A percentile compares a stretch with the other conserved stretches of the same genome.
phyloP scores from a whole-genome alignment of 1,140 invertebrate genomes.

The Aphelenchoides fujianensis region DNA sequence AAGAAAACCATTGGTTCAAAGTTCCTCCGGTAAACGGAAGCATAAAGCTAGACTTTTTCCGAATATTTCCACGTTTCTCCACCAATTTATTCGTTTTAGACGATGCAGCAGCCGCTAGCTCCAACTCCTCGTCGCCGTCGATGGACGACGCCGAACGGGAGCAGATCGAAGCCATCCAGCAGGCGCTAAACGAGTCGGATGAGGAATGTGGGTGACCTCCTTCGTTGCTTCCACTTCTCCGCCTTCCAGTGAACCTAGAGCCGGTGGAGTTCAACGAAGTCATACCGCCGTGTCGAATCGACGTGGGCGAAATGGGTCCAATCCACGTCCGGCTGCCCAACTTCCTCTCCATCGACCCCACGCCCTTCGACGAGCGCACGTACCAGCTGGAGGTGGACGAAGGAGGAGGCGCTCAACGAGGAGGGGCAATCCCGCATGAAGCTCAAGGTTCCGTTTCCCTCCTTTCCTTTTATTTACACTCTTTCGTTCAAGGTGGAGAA shows the following conservation, averaged over 20 bases:
- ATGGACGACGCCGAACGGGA: constrained; percentile 16
- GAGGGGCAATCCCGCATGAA: constrained; percentile 76
- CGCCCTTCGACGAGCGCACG: constrained; percentile 87
- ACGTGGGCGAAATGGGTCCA: constrained; percentile 45
- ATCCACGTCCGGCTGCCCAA: constrained; percentile 56
- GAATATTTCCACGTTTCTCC: too few species aligned
- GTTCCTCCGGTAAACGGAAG: too few species aligned
- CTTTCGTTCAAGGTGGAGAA: too few species aligned
- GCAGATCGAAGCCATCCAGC: not conserved
- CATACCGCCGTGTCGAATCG: constrained; percentile 33
- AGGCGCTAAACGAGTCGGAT: constrained; percentile 7
- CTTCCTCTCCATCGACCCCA: constrained; percentile 59
- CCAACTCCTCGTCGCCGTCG: too few species aligned
- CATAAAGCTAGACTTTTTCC: too few species aligned
- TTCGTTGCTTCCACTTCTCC: not conserved
- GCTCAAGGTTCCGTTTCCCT: too few species aligned
- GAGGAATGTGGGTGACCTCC: constrained; percentile 19
- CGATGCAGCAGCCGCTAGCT: too few species aligned
- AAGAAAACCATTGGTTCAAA: too few species aligned
- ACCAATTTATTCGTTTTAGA: too few species aligned
- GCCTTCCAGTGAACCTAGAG: constrained; percentile 20
- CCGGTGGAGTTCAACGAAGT: constrained; percentile 41
- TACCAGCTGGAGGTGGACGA: constrained; percentile 99
- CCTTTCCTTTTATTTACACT: too few species aligned
- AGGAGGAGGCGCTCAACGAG: constrained; percentile 78